Percentiles rank a stretch among this genome's conserved stretches.
phyloP scores from a whole-genome alignment of 2,113 vertebrate genomes.

The Antigone vipio region DNA sequence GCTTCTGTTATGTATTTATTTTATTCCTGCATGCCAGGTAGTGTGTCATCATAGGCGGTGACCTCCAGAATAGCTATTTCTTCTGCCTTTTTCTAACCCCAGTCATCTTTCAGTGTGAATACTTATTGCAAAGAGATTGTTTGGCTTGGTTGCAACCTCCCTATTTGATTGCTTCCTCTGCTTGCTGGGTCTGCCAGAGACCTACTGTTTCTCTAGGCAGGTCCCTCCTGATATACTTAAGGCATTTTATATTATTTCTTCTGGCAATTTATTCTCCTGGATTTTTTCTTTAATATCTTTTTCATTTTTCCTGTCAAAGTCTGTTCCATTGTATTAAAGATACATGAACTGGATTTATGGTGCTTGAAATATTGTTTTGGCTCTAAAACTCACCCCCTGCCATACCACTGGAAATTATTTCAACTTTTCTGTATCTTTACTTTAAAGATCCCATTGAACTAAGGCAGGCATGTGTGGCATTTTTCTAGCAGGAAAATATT shows the following conservation, averaged over 20 bases:
- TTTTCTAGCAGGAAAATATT: neutral
- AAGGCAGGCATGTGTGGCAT: neutral
- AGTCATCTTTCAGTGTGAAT: neutral
- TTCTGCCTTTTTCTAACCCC: neutral
- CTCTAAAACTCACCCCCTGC: neutral
- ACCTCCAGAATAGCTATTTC: neutral
- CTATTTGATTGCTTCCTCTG: neutral
- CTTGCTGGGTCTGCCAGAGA: neutral
- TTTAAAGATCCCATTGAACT: neutral
- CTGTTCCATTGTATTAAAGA: neutral
- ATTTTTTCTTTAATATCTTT: neutral
- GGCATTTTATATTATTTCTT: neutral
- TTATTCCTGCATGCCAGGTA: neutral
- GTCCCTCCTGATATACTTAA: neutral
- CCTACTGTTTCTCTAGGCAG: neutral
- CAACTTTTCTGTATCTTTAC: neutral
- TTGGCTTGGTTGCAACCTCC: neutral
- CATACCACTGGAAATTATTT: neutral
- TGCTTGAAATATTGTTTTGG: neutral
- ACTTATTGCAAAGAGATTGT: neutral
- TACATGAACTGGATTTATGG: neutral
- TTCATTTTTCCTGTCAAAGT: neutral
- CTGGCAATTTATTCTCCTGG: neutral
- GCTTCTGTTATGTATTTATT: neutral
- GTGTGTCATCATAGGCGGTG: neutral